A percentile compares a stretch with the other conserved stretches of the same genome.
Evolutionary conservation across 1,140 invertebrate species (phyloP).

Genomic region (Eueides isabella): DNA sequence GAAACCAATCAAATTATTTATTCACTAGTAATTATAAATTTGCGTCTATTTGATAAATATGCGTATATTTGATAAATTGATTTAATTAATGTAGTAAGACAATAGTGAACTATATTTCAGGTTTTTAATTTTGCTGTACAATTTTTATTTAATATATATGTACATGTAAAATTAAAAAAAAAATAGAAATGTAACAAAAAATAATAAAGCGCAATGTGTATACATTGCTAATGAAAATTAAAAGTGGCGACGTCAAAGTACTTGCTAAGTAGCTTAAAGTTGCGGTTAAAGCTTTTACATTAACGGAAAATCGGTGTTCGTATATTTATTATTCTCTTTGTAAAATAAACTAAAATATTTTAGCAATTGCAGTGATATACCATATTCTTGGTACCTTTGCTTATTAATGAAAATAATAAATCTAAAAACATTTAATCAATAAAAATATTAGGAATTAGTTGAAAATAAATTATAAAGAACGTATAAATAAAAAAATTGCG

Average conservation of each 20-base stretch:
- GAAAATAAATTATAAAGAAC: not conserved
- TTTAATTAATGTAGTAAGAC: too few species aligned
- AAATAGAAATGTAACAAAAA: constrained; percentile 21
- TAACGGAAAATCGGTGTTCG: constrained; percentile 32
- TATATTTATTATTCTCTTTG: constrained; percentile 31
- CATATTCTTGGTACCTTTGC: not conserved
- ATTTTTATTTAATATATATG: too few species aligned
- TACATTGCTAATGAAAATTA: constrained; percentile 6
- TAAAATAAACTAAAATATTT: not conserved
- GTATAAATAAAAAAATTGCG: too few species aligned
- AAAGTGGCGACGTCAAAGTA: constrained; percentile 27
- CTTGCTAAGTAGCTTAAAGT: constrained; percentile 32
- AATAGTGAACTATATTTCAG: too few species aligned
- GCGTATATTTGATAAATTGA: too few species aligned
- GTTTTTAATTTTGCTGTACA: too few species aligned
- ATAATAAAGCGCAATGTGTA: not conserved
- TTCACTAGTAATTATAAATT: too few species aligned
- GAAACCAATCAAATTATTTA: too few species aligned
- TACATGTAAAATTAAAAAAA: not conserved
- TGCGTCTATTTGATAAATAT: too few species aligned
- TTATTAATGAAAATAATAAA: not conserved
- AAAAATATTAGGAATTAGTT: not conserved
- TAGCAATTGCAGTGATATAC: not conserved
- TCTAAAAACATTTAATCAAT: not conserved
- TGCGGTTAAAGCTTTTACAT: constrained; percentile 36